These are phyloP conservation scores for Geotria australis DNA, from an alignment of 2,797 vertebrate genomes.

Conservation along the genomic window DNA sequence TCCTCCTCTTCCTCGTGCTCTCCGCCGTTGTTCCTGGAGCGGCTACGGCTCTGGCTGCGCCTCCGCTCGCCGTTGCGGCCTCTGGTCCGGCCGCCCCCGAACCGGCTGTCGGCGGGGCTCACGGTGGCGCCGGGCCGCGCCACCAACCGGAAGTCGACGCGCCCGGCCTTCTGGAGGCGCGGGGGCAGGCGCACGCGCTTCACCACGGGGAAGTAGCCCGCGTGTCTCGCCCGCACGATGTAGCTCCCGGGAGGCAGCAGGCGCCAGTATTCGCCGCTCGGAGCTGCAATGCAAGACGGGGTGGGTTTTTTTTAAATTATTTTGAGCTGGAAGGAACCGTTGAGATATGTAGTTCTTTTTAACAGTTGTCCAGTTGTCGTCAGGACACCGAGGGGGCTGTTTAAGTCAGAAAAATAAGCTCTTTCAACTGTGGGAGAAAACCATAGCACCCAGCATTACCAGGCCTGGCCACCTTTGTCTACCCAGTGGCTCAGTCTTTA, in stretches of 20 bases:
- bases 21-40: no score
- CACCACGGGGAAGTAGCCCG: constrained; percentile 34
- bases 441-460: no score
- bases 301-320: no score
- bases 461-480: no score
- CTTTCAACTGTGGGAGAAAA: no score
- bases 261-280: constrained; percentile 73
- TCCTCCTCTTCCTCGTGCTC: no score
- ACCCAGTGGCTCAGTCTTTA: no score
- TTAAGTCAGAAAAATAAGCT: not conserved
- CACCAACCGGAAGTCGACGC: constrained; percentile 47
- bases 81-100: no score
- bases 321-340: not conserved
- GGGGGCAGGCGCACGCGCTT: constrained; percentile 51
- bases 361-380: not conserved
- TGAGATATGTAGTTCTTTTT: not conserved
- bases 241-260: constrained; percentile 43
- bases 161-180: constrained; percentile 28
- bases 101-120: no score
- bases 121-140: constrained; percentile 1
- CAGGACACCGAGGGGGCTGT: not conserved
- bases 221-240: constrained; percentile 39
- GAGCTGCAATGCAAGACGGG: constrained; percentile 18
- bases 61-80: no score
- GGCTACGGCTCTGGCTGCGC: no score